Evolutionary conservation across 2,113 vertebrate species (phyloP).

Genomic region (Podilymbus podiceps): DNA sequence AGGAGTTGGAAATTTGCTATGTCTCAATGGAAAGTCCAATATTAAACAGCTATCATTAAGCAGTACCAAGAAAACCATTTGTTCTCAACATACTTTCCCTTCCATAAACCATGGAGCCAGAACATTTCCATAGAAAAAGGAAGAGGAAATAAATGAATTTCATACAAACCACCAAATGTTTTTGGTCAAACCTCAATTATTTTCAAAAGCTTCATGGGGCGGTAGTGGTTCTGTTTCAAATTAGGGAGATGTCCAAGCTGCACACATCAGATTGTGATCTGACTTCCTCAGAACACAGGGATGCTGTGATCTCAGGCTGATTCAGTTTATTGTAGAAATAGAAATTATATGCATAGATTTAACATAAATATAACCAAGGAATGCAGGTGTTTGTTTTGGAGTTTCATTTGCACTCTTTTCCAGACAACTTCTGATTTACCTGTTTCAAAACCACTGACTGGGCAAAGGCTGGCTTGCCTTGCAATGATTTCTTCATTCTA

Average conservation of each 20-base stretch:
- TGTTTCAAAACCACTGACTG: neutral
- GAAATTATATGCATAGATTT: neutral
- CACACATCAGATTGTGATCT: neutral
- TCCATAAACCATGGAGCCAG: neutral
- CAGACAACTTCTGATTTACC: neutral
- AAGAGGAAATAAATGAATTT: constrained; percentile 23
- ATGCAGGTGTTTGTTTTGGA: neutral
- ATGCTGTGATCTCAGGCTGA: neutral
- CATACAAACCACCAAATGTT: neutral
- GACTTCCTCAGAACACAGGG: neutral
- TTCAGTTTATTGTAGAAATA: neutral
- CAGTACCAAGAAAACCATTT: neutral
- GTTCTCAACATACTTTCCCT: neutral
- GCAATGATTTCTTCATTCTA: neutral
- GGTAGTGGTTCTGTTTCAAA: constrained; percentile 16
- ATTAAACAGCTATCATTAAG: neutral
- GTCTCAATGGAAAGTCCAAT: constrained; percentile 9
- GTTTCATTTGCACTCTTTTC: neutral
- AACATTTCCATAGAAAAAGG: neutral
- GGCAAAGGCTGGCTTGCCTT: neutral
- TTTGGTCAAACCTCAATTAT: constrained; percentile 44
- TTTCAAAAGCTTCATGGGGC: neutral
- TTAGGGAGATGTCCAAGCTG: constrained; percentile 6
- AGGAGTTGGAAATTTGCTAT: neutral
- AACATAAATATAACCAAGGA: neutral